phyloP scores from a whole-genome alignment of 2,113 vertebrate genomes.

The Felis catus region F.catus_Fca126_mat1.0 CM031425.1:15049501-15050000 shows the following conservation, averaged over 20 bases:
- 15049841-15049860: neutral
- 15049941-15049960: neutral
- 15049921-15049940: neutral
- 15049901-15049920: neutral
- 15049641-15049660: slow-evolving; percentile 85
- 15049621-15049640: slow-evolving; percentile 89
- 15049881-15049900: neutral
- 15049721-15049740: neutral
- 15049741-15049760: neutral
- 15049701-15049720: neutral
- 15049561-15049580: slow-evolving; percentile 72
- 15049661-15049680: slow-evolving; percentile 92
- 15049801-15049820: slow-evolving; percentile 19
- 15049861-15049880: neutral
- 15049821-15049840: slow-evolving; percentile 7
- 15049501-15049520: neutral
- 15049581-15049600: slow-evolving; percentile 85
- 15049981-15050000: slow-evolving; percentile 18
- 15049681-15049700: neutral
- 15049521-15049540: slow-evolving; percentile 83
- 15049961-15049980: neutral
- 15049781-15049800: neutral
- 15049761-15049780: neutral
- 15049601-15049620: slow-evolving; percentile 88
- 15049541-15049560: slow-evolving; percentile 80